Evolutionary conservation across 1,140 invertebrate species (phyloP).

Genomic region (Thrips palmi): DNA sequence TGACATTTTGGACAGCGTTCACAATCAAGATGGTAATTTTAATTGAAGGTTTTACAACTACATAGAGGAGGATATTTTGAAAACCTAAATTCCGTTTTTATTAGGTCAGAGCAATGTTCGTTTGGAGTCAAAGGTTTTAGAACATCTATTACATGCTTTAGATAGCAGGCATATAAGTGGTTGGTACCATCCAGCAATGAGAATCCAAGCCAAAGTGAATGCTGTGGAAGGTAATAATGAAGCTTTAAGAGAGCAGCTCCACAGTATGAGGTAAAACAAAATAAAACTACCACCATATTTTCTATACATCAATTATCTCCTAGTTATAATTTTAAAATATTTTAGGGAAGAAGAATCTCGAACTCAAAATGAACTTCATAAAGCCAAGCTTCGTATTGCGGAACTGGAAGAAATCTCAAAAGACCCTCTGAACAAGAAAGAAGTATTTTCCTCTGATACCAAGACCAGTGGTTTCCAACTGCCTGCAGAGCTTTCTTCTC

Average conservation of each 20-base stretch:
- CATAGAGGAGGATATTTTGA: background rate
- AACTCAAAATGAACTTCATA: no score
- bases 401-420: no score
- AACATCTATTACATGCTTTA: conserved; percentile 37
- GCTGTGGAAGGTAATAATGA: conserved; percentile 35
- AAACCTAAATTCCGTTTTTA: background rate
- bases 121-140: conserved; percentile 35
- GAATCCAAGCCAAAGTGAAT: conserved; percentile 43
- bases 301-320: no score
- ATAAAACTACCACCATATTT: no score
- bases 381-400: no score
- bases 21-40: conserved; percentile 32
- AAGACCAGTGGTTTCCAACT: no score
- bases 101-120: conserved; percentile 24
- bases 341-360: no score
- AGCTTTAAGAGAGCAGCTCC: conserved; percentile 31
- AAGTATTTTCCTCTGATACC: no score
- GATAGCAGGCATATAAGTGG: conserved; percentile 47
- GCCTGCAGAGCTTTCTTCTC: no score
- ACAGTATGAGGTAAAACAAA: conserved; percentile 14
- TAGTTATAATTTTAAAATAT: no score
- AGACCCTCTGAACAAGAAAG: no score
- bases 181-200: conserved; percentile 57
- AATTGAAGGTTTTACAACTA: conserved; percentile 11
- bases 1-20: conserved; percentile 40